Evolutionary conservation across 2,797 vertebrate genomes (phyloP).

Genomic region (Trachurus trachurus): DNA sequence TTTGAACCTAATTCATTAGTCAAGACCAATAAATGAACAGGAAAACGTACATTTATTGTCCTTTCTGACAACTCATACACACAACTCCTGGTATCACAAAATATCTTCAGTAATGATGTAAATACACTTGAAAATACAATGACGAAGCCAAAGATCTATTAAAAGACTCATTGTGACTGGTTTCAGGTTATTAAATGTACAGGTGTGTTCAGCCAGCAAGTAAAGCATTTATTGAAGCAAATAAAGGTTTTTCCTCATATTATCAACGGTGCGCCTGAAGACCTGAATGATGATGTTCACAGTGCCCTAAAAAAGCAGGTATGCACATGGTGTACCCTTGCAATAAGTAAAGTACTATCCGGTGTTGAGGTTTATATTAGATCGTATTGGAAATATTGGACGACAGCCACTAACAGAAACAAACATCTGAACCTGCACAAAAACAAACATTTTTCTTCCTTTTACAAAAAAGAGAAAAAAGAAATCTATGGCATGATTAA

Average conservation of each 20-base stretch:
- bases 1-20: constrained; percentile 21
- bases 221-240: constrained; percentile 71
- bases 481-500: constrained; percentile 45
- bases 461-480: constrained; percentile 6
- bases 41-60: constrained; percentile 62
- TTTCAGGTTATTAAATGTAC: constrained; percentile 52
- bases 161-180: constrained; percentile 43
- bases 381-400: constrained; percentile 35
- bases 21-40: constrained; percentile 41
- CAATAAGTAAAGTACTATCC: constrained; percentile 47
- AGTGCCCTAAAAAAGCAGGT: constrained; percentile 73
- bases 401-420: constrained; percentile 28
- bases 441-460: constrained; percentile 27
- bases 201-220: constrained; percentile 57
- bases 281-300: constrained; percentile 73
- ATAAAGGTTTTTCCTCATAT: constrained; percentile 24
- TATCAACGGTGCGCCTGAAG: constrained; percentile 42
- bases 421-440: constrained; percentile 53
- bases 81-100: constrained; percentile 61
- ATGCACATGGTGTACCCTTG: constrained; percentile 56
- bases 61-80: constrained; percentile 45
- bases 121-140: constrained; percentile 54
- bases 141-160: constrained; percentile 45
- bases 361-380: constrained; percentile 60
- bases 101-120: constrained; percentile 52